Conservation (phyloP, 2,113 vertebrate genomes). For the Trogon melanurus region DNA sequence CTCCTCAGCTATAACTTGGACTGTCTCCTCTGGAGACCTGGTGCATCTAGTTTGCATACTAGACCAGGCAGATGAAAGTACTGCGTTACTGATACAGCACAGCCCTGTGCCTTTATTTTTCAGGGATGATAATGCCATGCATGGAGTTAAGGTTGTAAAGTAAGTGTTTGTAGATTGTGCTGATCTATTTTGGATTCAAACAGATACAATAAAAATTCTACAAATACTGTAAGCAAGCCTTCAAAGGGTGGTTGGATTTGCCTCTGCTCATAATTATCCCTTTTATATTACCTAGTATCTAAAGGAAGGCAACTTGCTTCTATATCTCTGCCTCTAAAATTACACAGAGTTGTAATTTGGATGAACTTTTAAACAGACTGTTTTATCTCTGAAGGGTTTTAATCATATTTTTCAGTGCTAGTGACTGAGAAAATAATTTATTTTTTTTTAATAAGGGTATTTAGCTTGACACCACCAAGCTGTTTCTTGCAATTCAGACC, state of each 20-base stretch:
- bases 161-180: neutral
- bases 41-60: neutral
- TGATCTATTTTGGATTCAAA: neutral
- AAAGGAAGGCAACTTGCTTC: neutral
- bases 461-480: neutral
- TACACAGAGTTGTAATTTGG: neutral
- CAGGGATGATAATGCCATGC: neutral
- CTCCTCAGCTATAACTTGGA: neutral
- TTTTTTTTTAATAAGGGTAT: neutral
- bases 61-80: neutral
- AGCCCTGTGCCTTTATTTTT: neutral
- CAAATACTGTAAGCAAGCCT: neutral
- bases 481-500: neutral
- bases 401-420: neutral
- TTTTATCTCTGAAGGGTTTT: neutral
- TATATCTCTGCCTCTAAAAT: neutral
- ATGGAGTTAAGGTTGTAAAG: neutral
- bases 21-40: neutral
- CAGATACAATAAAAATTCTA: neutral
- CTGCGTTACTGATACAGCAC: neutral
- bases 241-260: neutral
- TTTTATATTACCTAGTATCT: neutral
- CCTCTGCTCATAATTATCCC: neutral
- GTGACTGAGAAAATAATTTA: neutral
- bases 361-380: neutral